A percentile compares a stretch with the other conserved stretches of the same genome.
Evolutionary conservation across 2,113 vertebrate genomes (phyloP).

Genomic region (Lethenteron reissneri): DNA sequence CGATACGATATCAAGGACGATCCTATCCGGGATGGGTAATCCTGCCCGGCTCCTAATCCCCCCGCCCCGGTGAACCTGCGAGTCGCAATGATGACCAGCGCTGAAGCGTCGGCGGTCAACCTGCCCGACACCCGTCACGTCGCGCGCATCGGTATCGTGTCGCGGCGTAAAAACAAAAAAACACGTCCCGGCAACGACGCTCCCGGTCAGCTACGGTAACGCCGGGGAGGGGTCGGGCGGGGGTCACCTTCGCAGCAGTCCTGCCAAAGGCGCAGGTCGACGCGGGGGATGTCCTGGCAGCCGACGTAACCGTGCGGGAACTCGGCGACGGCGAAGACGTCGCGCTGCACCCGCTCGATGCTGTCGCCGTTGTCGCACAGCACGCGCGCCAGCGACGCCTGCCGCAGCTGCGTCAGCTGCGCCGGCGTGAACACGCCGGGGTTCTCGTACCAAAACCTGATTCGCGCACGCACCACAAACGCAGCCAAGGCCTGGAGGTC

Average conservation of each 20-base stretch:
- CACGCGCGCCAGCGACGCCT: conserved; percentile 23
- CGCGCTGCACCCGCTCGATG: conserved; percentile 24
- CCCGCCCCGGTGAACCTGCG: background rate
- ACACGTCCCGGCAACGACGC: background rate
- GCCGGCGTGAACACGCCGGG: conserved; percentile 20
- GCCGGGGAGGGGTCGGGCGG: background rate
- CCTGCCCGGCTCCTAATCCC: too few species aligned
- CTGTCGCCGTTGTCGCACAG: conserved; percentile 30
- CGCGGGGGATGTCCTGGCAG: conserved; percentile 17
- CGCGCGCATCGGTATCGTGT: background rate
- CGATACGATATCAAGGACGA: too few species aligned
- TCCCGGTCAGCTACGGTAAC: background rate
- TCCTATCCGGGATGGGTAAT: too few species aligned
- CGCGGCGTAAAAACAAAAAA: background rate
- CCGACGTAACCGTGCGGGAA: conserved; percentile 22
- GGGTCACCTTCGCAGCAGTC: conserved; percentile 27
- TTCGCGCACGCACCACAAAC: too few species aligned
- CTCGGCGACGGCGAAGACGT: conserved; percentile 21
- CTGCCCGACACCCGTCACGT: background rate
- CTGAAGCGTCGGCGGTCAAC: background rate
- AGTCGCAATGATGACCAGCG: background rate
- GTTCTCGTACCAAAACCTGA: conserved; percentile 31
- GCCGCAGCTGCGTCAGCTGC: conserved; percentile 23
- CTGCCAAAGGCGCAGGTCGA: conserved; percentile 27
- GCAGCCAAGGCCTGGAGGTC: too few species aligned